Evolutionary conservation across 2,888 invertebrate genomes (phyloP), one percentile per base, ranked within the genome.

Genomic region (Onthophagus sagittarius): DNA sequence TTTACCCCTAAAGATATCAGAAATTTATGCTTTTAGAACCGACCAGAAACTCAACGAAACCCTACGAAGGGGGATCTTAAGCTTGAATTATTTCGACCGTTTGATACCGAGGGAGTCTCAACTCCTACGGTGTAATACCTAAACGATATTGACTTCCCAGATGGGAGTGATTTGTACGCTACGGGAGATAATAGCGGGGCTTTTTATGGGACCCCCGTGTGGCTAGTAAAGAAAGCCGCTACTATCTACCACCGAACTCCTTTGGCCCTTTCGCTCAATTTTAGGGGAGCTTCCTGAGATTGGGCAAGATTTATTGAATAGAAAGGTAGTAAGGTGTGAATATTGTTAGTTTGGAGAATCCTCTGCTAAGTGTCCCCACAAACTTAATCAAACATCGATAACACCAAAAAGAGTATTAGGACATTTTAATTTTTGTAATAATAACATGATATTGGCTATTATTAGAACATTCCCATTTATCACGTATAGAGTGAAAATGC

Each of bases 101-200:
- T 53, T 53, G 39, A 53, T 53, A 53, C 39, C 7, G 23, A 23
- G 23, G 64, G 14, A 15, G n/a, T n/a, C 67, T 23, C 31, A 67
- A 23, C 31, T 73, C 77, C 71, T 77, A 76, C 67, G 67, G 67
- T 67, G 67, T 67, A 67, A 67, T 67, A 67, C 31, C 23, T 67
- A 67, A 67, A 67, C 67, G 67, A 65, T 74, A 72, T 74, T 72
- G 72, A 74, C 74, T 74, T 71, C 53, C 62, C 71, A 53, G 73
- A 65, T 67, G 71, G 70, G 72, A 62, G 72, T 74, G 74, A 74
- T 72, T 72, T 72, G 72, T 71, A 64, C 70, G 71, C 71, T 72
- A 63, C 31, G 67, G 67, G 67, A 67, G 67, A 67, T 67, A 67
- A 67, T 67, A 67, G 67, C 67, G 23, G 15, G 31, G 67, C 15